Evolutionary conservation across 2,888 invertebrate species (phyloP), one percentile per base, ranked within the genome.

Genomic region (Leptopilina drosophilae): DNA sequence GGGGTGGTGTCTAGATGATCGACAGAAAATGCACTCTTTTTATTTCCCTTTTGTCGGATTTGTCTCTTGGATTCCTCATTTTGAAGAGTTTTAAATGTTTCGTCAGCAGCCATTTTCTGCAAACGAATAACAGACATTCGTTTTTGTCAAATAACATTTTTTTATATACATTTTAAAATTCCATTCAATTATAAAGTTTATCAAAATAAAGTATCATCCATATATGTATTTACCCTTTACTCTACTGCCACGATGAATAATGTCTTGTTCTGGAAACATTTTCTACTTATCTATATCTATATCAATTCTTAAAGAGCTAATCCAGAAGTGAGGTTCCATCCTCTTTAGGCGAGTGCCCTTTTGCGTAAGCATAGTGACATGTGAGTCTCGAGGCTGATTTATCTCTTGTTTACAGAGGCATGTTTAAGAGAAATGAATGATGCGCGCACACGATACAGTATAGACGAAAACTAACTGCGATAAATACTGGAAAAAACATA

Each of bases 1-100:
- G 96, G 95, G 3, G 95, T 93, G 77, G 86, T 82, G 56, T 83
- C 82, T 69, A 33, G 11, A 14, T 14, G 12, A 14, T 69, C 20
- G 26, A 26, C 14, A 7, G 26, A 56, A 26, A 69, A 14, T 26
- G 33, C 53, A 69, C 26, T 5, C 20, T 14, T 69, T 20, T 14
- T 69, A 14, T 69, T 49, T 7, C 69, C 53, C 69, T 46, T 46
- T 46, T 49, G 20, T 6, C 12, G 11, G 9, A 20, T 69, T 14
- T 26, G 20, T 53, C 14, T 69, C 12, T 26, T 53, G 11, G 12
- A 46, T n/a, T 66, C 42, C 26, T 26, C 69, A 15, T 14, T 15
- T 9, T 49, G 69, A 46, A 69, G 20, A 69, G 14, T 26, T 11
- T 53, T 69, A 14, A 14, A 15, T 40, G 7, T 53, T 11, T 20